Evolutionary conservation across 2,888 invertebrate genomes (phyloP), one percentile per base, ranked within the genome.

Genomic region (Crocallis elinguaria): DNA sequence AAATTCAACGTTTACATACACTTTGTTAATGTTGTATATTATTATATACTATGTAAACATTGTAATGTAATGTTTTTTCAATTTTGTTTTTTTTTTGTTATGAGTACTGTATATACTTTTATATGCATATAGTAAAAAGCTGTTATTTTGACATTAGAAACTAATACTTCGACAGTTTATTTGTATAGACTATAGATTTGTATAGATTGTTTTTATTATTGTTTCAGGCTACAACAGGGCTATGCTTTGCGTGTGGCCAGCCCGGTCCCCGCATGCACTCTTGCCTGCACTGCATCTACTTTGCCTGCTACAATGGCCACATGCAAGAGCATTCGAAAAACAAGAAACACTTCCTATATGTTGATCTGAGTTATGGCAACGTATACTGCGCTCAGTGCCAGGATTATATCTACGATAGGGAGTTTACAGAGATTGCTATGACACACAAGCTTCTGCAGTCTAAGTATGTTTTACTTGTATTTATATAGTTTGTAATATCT

Each of bases 231-330:
- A 93, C 94, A 72, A 94, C 95, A 84, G 95, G 96, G 82, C 92
- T 95, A 62, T 98, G 98, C 86, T 95, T 97, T 69, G 93, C 94
- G 21, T 98, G 98, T 82, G 94, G 95, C 67, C 94, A 94, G 61
- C 93, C 94, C 54, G 95, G 96, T 14, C 94, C 95, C n/a, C 94
- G 96, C 52, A 92, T 97, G 69, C 96, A 96, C 77, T 95, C 96
- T 16, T 97, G 97, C 74, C 92, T 97, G 53, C 96, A 97, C 72
- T 99, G 99, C 89, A 96, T 98, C 67, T 98, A 94, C 88, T 98
- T 99, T 84, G 98, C 97, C 43, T 99, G 99, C 82, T 96, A 96
- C 69, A 94, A 94, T 14, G 93, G 94, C 50, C 98, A 98, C 81
- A 97, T 98, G 64, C 94, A 95, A 71, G 95, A 96, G 48, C 98